Percentiles rank a stretch among this genome's conserved stretches.
Evolutionary conservation across 2,888 invertebrate species (phyloP).

Genomic region (Crioceris asparagi): DNA sequence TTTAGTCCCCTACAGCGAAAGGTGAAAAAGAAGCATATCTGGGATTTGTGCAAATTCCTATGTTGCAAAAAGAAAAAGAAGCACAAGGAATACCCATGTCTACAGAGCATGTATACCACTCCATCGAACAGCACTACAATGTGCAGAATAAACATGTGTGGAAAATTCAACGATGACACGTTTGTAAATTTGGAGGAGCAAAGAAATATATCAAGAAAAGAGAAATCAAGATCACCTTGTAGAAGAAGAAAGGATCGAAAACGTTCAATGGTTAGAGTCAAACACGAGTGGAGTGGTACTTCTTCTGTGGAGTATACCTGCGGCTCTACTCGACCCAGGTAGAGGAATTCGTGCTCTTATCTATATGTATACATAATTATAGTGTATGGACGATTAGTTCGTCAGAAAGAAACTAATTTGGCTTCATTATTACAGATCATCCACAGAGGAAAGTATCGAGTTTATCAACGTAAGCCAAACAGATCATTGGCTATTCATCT

Average conservation of each 20-base stretch:
- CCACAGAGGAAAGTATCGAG: conserved; percentile 16
- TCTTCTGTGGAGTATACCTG: too few relatives aligned
- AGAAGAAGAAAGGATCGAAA: too few relatives aligned
- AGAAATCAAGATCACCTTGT: too few relatives aligned
- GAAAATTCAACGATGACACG: neutral
- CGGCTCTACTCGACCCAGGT: too few relatives aligned
- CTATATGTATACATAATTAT: too few relatives aligned
- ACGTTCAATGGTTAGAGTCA: too few relatives aligned
- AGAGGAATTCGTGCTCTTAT: too few relatives aligned
- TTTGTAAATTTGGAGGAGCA: too few relatives aligned
- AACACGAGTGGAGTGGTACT: neutral
- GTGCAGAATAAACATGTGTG: conserved; percentile 6
- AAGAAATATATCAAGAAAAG: too few relatives aligned
- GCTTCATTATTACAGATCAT: conserved; percentile 5
- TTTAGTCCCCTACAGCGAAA: conserved; percentile 2
- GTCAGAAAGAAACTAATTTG: too few relatives aligned
- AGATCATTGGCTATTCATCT: too few relatives aligned
- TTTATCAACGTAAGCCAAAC: conserved; percentile 13
- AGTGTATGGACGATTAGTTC: too few relatives aligned
- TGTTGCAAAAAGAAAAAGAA: conserved; percentile 12
- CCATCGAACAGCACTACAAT: conserved; percentile 16
- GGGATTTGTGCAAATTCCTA: conserved; percentile 18
- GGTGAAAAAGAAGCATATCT: conserved; percentile 14
- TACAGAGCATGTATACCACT: conserved; percentile 18
- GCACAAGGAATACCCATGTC: conserved; percentile 4